These are phyloP conservation scores for Lysiphlebus fabarum DNA, from an alignment of 1,140 invertebrate species.

Conservation along the genomic window DNA sequence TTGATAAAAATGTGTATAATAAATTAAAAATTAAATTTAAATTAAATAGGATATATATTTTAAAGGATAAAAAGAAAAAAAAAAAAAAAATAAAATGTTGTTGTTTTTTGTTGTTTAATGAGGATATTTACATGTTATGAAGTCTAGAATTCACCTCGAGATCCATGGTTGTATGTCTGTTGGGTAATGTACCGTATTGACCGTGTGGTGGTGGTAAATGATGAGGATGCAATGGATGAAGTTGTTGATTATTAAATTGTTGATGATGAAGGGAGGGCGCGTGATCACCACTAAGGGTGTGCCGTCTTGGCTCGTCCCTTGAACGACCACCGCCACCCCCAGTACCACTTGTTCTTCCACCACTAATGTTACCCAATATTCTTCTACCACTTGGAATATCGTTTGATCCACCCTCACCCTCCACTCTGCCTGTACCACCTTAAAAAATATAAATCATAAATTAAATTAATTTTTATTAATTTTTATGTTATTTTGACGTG, in stretches of 20 bases:
- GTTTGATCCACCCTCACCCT: conserved; percentile 47
- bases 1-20: no score
- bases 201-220: conserved; percentile 56
- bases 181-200: conserved; percentile 55
- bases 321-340: conserved; percentile 55
- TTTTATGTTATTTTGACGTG: no score
- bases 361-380: conserved; percentile 44
- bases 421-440: conserved; percentile 47
- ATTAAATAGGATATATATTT: no score
- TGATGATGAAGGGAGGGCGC: conserved; percentile 55
- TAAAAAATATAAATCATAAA: conserved; percentile 34
- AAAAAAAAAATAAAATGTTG: no score
- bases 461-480: conserved; percentile 22
- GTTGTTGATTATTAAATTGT: conserved; percentile 58
- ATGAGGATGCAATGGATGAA: conserved; percentile 59
- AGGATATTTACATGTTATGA: conserved; percentile 35
- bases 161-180: conserved; percentile 64
- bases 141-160: conserved; percentile 60
- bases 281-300: conserved; percentile 67
- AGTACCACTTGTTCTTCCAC: conserved; percentile 50
- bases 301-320: conserved; percentile 65
- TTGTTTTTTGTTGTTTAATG: neutral
- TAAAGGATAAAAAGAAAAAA: no score
- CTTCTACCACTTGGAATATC: conserved; percentile 43
- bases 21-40: no score